Base-by-base conservation (phyloP, 1,140 invertebrate species). In the Rhynchophorus ferrugineus region DNA sequence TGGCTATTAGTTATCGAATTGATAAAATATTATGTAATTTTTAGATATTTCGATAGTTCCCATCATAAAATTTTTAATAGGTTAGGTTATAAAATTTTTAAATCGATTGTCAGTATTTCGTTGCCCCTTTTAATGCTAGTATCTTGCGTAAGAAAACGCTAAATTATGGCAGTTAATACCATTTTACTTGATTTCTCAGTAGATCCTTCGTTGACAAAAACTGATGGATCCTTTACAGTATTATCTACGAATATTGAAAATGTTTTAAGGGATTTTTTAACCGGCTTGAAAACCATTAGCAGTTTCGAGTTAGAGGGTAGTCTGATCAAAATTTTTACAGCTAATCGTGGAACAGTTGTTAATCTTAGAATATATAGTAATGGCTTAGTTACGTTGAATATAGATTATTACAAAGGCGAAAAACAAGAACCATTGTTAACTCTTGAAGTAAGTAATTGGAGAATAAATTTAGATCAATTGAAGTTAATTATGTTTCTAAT, bases 171-270 rank as follows among this genome's bases (percentile, higher is more conserved):
- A 59, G 85, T 83, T n/a, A 83, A 89, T 69, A 87, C 85, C 34
- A 78, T 89, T 60, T 71, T 89, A 33, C 69, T 91, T 54, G 87
- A 91, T 74, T 89, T 91, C 64, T 81, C 84, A 2, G 72, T 91
- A 42, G 81, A 88, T 57, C 74, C 82, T 3, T 76, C 75, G 35
- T 75, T 78, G 29, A 73, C 87, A 19, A 73, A 71, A 37, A 83
- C 84, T 62, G 73, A 81, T 50, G 76, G 74, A 45, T 79, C 84
- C 55, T 72, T 82, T 45, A 80, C 80, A 42, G 73, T 77, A 46
- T 71, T 87, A 34, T 78, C 83, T 47, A 76, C 77, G 41, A 78
- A 79, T 54, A 73, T 88, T 38, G 75, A 81, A 57, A 79, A 78
- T 51, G 76, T 85, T 37, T 63, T 87, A 43, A 77, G 78, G 55